Percentiles rank a stretch among this genome's conserved stretches.
Evolutionary conservation across 35 echinoderm and acorn worm species (phyloP).

Genomic region (Nesometra sesokonis): DNA sequence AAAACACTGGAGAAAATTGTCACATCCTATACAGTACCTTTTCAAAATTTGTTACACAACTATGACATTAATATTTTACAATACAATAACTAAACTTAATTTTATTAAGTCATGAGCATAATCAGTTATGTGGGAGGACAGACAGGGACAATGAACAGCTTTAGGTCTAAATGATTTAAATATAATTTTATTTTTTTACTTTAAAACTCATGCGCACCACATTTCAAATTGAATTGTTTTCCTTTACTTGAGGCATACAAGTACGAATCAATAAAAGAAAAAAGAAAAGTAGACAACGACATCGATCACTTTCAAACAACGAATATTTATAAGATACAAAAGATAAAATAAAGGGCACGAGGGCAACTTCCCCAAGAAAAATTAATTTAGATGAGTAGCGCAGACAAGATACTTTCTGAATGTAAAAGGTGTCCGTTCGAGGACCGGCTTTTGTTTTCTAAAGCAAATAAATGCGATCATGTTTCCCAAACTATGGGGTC

Average conservation of each 20-base stretch:
- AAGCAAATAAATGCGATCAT: neutral
- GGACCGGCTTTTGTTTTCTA: neutral
- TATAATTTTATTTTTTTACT: too few species aligned
- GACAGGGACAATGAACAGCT: too few species aligned
- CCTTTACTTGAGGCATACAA: neutral
- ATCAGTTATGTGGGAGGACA: too few species aligned
- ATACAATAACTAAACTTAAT: too few species aligned
- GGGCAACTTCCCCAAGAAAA: neutral
- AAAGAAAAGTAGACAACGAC: neutral
- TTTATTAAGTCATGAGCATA: too few species aligned
- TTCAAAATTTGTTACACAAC: too few species aligned
- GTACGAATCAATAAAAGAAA: neutral
- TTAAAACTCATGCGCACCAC: too few species aligned
- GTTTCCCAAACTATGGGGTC: neutral
- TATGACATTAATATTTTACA: too few species aligned
- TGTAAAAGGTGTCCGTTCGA: neutral
- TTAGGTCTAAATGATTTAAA: too few species aligned
- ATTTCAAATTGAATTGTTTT: neutral
- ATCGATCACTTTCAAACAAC: neutral
- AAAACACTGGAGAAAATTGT: too few species aligned
- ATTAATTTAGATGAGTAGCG: neutral
- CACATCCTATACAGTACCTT: too few species aligned
- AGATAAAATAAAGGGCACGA: neutral
- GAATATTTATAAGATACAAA: neutral
- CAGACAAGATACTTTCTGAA: neutral